Base-by-base conservation (phyloP, 2,113 vertebrate species). In the Erythrocercus mccallii region DNA sequence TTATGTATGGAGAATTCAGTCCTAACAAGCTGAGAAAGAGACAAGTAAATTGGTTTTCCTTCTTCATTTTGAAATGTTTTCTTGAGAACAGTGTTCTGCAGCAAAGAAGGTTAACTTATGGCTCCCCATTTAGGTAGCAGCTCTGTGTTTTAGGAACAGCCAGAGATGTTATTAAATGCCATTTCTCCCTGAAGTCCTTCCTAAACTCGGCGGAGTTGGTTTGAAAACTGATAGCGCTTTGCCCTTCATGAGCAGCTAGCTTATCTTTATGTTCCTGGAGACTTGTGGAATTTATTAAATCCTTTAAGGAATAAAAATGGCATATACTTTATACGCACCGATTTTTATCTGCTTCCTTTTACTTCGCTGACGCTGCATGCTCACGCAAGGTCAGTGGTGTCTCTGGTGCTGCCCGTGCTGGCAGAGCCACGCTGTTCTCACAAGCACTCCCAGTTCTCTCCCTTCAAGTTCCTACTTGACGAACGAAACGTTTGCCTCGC, bases 391-490 rank as follows among this genome's bases (percentile, higher is more conserved):
- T 78, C 90, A 81, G 31, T 50, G 47, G 12, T 54, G 79, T 25
- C 61, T 44, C 11, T 61, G 84, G 38, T 19, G 56, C 60, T 54
- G 23, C 81, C 81, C n/a, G 15, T 30, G 66, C 91, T 86, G 86
- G 62, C 64, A 64, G 24, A 10, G 61, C 81, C 78, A 25, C 38
- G 81, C 69, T 76, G 25, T 54, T 97, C 90, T 88, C 91, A 79
- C 77, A 50, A 70, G 44, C 89, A n/a, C 71, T 95, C 79, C 76
- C 25, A 25, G 21, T 57, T 93, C 93, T 85, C 47, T 51, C 30
- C 56, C 91, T 65, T 93, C 82, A 95, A 76, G 91, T 96, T 93
- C 88, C 87, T 96, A 77, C 95, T 96, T 96, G 94, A 97, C 94
- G 93, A 79, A 58, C 1, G 23, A 96, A 95, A 92, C 21, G 38